Conservation (phyloP, 2,888 invertebrate genomes). For the Horisme vitalbata region DNA sequence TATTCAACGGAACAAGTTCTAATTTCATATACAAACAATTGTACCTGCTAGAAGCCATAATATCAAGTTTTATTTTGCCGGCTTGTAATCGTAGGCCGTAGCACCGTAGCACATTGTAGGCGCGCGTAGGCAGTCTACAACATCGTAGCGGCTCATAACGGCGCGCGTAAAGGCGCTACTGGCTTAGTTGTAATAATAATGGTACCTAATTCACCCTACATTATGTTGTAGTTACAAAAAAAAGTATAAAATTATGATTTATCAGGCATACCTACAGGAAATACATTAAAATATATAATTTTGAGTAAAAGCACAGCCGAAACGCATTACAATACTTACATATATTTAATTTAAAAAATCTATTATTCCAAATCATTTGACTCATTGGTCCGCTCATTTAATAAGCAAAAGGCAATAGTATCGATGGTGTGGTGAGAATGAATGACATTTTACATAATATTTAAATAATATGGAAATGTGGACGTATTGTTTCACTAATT, state of each 20-base stretch:
- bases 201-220: slow-evolving; percentile 26
- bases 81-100: too few relatives aligned
- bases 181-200: slow-evolving; percentile 3
- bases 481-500: slow-evolving; percentile 21
- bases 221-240: slow-evolving; percentile 8
- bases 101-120: too few relatives aligned
- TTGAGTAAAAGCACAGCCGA: slow-evolving; percentile 75
- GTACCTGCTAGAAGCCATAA: too few relatives aligned
- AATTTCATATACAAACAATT: too few relatives aligned
- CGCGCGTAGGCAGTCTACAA: slow-evolving; percentile 6
- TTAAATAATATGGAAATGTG: slow-evolving; percentile 14
- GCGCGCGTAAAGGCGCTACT: slow-evolving; percentile 21
- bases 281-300: slow-evolving; percentile 40
- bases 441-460: slow-evolving; percentile 22
- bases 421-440: slow-evolving; percentile 47
- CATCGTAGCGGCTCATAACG: neutral
- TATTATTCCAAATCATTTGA: slow-evolving; percentile 72
- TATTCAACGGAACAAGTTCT: too few relatives aligned
- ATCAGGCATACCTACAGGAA: slow-evolving; percentile 27
- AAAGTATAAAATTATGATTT: slow-evolving; percentile 11
- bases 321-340: slow-evolving; percentile 58
- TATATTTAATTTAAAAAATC: slow-evolving; percentile 63
- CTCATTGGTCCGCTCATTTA: slow-evolving; percentile 76
- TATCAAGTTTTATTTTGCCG: too few relatives aligned
- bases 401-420: slow-evolving; percentile 73